Base-by-base conservation (phyloP, 2,797 vertebrate genomes). In the Forpus xanthops region DNA sequence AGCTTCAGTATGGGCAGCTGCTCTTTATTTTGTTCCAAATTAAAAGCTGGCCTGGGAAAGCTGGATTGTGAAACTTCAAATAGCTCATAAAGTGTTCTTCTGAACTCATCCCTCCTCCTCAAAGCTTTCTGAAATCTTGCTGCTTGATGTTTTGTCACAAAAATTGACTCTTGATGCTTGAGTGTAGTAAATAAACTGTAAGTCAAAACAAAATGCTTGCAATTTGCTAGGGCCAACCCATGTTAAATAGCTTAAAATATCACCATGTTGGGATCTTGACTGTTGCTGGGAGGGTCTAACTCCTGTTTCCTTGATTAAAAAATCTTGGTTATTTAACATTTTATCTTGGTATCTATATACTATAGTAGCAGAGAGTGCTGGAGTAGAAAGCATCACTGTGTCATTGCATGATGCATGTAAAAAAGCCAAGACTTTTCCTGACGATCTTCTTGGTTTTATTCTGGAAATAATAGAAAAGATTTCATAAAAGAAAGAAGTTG, bases 181-280 rank as follows among this genome's bases (percentile, higher is more conserved):
- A 80, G 41, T 19, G 12, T 64, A 79, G 93, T 87, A 93, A 96
- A 91, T 83, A 80, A 87, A 76, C 77, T 31, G 18, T 30, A 83
- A 89, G 84, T 92, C 84, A 90, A 90, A 96, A 64, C 73, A 88
- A 58, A 78, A 42, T 35, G 47, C 79, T 93, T 73, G 87, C 62
- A 62, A 0, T 89, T 74, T 71, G 39, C 0, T 5, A 49, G 81
- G 93, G 87, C 33, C 50, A 87, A 23, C 42, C 47, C 23, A 3
- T 87, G 35, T 66, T 90, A 85, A 81, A 50, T 70, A 65, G 60
- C 49, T 87, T 71, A 85, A 85, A 92, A 71, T 71, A 87, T 33
- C 23, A 13, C 25, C 66, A 33, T 85, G 55, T 86, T 87, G 30
- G 12, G 24, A 67, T 82, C 37, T 65, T 61, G 62, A 45, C 44